Evolutionary conservation across 2,113 vertebrate genomes (phyloP), one percentile per base, ranked within the genome.

Genomic region (Sakesphorus luctuosus): DNA sequence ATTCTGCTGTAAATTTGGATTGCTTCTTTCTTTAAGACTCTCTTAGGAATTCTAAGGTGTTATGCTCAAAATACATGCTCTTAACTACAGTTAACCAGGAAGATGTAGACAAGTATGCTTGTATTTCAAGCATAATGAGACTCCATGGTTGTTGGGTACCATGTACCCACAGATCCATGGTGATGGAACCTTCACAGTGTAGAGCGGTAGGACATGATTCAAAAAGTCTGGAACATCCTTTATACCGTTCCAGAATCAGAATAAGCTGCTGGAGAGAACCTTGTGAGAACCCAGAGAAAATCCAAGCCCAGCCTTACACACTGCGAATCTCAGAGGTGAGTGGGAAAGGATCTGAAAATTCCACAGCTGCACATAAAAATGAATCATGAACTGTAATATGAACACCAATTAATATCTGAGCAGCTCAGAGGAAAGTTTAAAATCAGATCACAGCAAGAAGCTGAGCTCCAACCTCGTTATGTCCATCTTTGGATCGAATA

Each of bases 21-120:
- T 62, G 12, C 9, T 43, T 50, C 47, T 84, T 91, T n/a, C 44
- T 52, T 7, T 79, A 67, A 67, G 44, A 17, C 2, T 55, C 11
- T 84, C 6, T 40, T 58, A 58, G 31, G 40, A 66, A 72, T 44
- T 38, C 20, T 66, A 13, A 71, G 43, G 11, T 71, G 35, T 49
- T 74, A 23, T 0, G 0, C 5, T 73, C 28, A 53, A 76, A 87
- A 59, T 72, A 15, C 1, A 7, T 56, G 13, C 28, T 58, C 16
- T 63, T 61, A 53, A 53, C 24, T 58, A 23, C 4, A 25, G 19
- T 33, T 10, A 78, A 2, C 6, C 11, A 67, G 58, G n/a, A 66
- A 74, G 14, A 47, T 33, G 52, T 56, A 94, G 25, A 50, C 15
- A 35, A 59, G 10, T 26, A 12, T 47, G 13, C 33, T 15, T 25